phyloP scores from a whole-genome alignment of 2,888 invertebrate genomes.

The Coremacera marginata region DNA sequence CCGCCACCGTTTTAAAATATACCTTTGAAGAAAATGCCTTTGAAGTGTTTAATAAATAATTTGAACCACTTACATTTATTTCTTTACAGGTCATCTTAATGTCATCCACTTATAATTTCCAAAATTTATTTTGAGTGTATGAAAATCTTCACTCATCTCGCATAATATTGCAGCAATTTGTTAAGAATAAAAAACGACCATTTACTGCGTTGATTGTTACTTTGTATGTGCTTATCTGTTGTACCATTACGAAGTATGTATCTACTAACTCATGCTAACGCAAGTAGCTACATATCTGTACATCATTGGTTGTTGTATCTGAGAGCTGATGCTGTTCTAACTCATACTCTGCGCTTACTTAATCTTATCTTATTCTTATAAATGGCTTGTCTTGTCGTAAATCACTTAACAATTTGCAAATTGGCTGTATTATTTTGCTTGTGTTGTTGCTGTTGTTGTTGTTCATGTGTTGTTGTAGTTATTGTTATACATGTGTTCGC shows the following conservation, averaged over 20 bases:
- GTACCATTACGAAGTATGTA: conserved; percentile 37
- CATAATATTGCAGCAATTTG: conserved; percentile 62
- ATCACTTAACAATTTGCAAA: conserved; percentile 69
- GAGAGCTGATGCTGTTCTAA: conserved; percentile 3
- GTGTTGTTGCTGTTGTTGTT: not conserved
- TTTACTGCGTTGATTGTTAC: conserved; percentile 4
- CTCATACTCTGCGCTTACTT: conserved; percentile 49
- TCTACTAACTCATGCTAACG: conserved; percentile 17
- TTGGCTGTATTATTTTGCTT: conserved; percentile 48
- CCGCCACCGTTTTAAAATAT: too few species aligned
- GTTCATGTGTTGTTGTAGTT: not conserved
- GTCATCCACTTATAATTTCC: too few species aligned
- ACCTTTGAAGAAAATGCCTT: too few species aligned
- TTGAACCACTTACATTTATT: too few species aligned
- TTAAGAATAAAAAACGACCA: conserved; percentile 47
- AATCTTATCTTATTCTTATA: conserved; percentile 64
- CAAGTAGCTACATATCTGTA: not conserved
- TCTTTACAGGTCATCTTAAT: too few species aligned
- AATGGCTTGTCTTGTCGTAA: conserved; percentile 68
- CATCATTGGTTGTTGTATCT: not conserved
- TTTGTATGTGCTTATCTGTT: not conserved
- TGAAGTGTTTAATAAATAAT: too few species aligned
- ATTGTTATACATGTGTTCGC: conserved; percentile 58
- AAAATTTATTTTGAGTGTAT: not conserved
- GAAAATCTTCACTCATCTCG: conserved; percentile 49